Evolutionary conservation across 2,888 invertebrate genomes (phyloP), one percentile per base, ranked within the genome.

Genomic region (Drosophila helvetica): DNA sequence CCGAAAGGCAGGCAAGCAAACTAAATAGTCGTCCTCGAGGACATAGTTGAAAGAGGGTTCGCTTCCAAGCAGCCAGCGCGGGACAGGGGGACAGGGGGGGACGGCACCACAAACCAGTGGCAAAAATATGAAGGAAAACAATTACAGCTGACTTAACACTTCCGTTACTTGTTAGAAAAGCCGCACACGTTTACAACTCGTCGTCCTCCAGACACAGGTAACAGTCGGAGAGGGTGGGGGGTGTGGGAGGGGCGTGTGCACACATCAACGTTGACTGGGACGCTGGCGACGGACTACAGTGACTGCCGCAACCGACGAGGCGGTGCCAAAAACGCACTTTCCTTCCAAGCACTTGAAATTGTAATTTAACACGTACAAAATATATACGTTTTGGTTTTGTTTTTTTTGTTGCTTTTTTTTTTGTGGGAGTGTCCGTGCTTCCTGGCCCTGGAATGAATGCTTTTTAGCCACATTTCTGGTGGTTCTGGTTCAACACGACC

Each of bases 81-180:
- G 5, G 33, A n/a, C n/a, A n/a, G n/a, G n/a, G n/a, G n/a, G n/a
- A n/a, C n/a, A n/a, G n/a, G 22, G 5, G 33, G 22, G 22, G 22
- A 22, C 22, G 22, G 22, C 4, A 38, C 38, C 38, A 15, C 18
- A n/a, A 50, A 30, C 33, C 65, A 51, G 57, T 53, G 65, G 78
- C 75, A 79, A 83, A 75, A 72, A 55, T 70, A 60, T 61, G 74
- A 72, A 76, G 79, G 75, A 81, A 88, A 86, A 88, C 86, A 86
- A 86, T 86, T 86, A 88, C 78, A 88, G 67, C 79, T 85, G 89
- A 88, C 89, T 88, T 86, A 85, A 88, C 86, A 86, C 82, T 83
- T 86, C 89, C 86, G 89, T 76, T 87, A 56, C 89, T 80, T 86
- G 89, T 86, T 87, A 81, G 58, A 68, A 84, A 80, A 72, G 77